Percentiles rank a stretch among this genome's conserved stretches.
These are phyloP conservation scores for Hystrix cristata DNA, from an alignment of 2,113 vertebrate genomes.

Conservation along the genomic window DNA sequence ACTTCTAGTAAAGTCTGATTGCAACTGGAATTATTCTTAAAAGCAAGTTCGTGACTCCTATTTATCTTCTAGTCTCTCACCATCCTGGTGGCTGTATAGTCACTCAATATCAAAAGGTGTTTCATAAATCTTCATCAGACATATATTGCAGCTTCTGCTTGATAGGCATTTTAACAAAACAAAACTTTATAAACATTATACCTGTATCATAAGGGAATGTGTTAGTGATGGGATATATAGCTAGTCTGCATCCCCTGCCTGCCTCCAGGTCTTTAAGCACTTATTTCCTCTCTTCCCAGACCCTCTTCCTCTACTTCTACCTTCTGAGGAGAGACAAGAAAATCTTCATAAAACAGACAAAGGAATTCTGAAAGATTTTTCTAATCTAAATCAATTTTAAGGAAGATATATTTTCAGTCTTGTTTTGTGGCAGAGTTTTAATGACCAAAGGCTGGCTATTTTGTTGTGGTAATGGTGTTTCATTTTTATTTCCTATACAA, in stretches of 20 bases:
- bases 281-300: not conserved
- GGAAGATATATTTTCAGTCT: not conserved
- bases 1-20: not conserved
- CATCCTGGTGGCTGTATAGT: not conserved
- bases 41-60: not conserved
- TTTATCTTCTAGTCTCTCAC: not conserved
- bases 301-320: not conserved
- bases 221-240: not conserved
- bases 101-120: not conserved
- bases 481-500: not conserved
- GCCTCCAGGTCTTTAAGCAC: not conserved
- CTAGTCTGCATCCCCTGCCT: not conserved
- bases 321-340: not conserved
- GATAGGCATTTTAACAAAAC: not conserved
- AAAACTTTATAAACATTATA: not conserved
- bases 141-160: not conserved
- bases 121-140: constrained; percentile 19
- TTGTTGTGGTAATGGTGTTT: not conserved
- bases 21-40: not conserved
- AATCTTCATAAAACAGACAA: not conserved
- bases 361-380: not conserved
- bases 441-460: not conserved
- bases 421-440: not conserved
- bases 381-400: constrained; percentile 6
- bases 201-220: not conserved